Conservation (phyloP, 2,888 invertebrate genomes). For the Ernsta delagoae region DNA sequence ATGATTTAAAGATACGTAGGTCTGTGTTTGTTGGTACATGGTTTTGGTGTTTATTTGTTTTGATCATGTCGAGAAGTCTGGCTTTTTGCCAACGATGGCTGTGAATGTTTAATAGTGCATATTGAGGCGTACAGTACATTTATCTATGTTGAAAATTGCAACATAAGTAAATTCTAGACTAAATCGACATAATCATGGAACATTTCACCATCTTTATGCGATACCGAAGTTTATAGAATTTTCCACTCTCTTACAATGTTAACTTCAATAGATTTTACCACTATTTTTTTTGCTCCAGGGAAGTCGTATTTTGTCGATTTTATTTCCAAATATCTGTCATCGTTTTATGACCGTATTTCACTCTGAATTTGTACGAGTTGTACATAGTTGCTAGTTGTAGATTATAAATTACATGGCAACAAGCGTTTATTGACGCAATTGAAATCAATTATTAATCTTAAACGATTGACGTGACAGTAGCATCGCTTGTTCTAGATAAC, state of each 20-base stretch:
- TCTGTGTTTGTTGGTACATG: not conserved
- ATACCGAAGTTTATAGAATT: not conserved
- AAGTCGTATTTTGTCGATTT: not conserved
- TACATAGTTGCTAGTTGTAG: not conserved
- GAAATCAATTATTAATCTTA: constrained; percentile 25
- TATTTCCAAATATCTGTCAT: not conserved
- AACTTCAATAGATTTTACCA: too few species aligned
- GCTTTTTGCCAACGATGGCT: constrained; percentile 14
- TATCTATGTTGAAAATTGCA: not conserved
- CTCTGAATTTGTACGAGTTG: not conserved
- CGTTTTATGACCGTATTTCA: not conserved
- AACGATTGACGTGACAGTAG: constrained; percentile 14
- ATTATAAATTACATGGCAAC: constrained; percentile 18
- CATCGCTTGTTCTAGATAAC: constrained; percentile 19
- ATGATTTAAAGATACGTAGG: not conserved
- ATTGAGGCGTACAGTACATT: not conserved
- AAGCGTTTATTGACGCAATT: constrained; percentile 31
- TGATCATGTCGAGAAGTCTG: constrained; percentile 8
- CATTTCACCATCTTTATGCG: not conserved
- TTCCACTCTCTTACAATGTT: too few species aligned
- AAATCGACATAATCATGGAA: not conserved
- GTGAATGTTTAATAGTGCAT: not conserved
- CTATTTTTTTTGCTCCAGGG: too few species aligned
- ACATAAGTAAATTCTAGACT: not conserved
- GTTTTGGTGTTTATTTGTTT: constrained; percentile 18